phyloP scores from a whole-genome alignment of 1,140 invertebrate genomes.

The Drosophila willistoni region DNA sequence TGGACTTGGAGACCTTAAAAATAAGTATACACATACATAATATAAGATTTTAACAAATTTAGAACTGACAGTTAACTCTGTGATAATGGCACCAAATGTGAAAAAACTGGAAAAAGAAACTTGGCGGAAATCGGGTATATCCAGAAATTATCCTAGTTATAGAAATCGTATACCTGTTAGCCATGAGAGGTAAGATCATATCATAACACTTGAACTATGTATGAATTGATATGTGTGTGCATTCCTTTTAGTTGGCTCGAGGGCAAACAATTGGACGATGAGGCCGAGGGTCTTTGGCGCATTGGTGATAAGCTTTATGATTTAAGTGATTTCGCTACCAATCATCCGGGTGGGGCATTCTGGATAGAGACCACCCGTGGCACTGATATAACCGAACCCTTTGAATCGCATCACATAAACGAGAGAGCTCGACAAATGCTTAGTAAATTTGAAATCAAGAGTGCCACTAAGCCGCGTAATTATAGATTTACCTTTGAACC shows the following conservation, averaged over 20 bases:
- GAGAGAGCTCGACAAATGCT: conserved; percentile 85
- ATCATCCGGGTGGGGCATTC: conserved; percentile 91
- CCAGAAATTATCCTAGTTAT: conserved; percentile 63
- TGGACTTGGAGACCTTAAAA: conserved; percentile 5
- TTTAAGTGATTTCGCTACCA: conserved; percentile 86
- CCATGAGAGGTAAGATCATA: conserved; percentile 43
- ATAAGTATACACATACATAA: background rate
- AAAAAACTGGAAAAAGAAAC: conserved; percentile 31
- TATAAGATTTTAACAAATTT: background rate
- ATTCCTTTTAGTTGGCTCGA: conserved; percentile 85
- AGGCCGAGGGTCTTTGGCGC: conserved; percentile 91
- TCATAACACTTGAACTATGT: background rate
- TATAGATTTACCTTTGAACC: conserved; percentile 88
- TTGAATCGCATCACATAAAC: conserved; percentile 87
- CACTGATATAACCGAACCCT: conserved; percentile 91
- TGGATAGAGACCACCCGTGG: conserved; percentile 90
- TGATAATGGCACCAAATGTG: conserved; percentile 55
- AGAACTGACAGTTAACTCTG: background rate
- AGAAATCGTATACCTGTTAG: conserved; percentile 31
- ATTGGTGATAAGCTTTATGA: conserved; percentile 91
- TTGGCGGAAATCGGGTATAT: conserved; percentile 66
- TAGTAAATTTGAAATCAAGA: conserved; percentile 86
- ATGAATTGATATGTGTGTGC: background rate
- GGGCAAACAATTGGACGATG: conserved; percentile 88
- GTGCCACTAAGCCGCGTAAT: conserved; percentile 85